These are phyloP conservation scores for Scelioninae gen. 2 DNA, from an alignment of 2,888 invertebrate genomes.

Conservation along the genomic window DNA sequence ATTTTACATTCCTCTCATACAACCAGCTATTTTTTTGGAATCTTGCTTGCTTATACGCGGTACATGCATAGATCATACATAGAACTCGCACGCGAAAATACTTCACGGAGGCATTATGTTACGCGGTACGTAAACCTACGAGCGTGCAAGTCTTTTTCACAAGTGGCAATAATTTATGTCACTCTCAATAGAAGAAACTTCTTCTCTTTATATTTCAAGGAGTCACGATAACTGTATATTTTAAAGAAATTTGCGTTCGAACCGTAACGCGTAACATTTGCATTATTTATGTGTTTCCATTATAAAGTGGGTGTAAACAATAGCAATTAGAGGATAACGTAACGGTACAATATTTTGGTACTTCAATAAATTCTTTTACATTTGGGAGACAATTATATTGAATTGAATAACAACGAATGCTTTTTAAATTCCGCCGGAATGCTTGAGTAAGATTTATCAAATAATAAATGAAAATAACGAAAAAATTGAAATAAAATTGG, in stretches of 20 bases:
- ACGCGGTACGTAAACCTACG: constrained; percentile 10
- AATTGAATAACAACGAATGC: too few relatives aligned
- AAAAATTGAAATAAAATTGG: too few relatives aligned
- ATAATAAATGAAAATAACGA: too few relatives aligned
- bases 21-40: constrained; percentile 4
- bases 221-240: constrained; percentile 26
- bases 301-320: constrained; percentile 28
- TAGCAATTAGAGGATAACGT: constrained; percentile 27
- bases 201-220: constrained; percentile 28
- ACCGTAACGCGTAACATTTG: constrained; percentile 4
- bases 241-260: constrained; percentile 32
- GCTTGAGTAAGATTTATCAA: too few relatives aligned
- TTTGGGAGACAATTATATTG: too few relatives aligned
- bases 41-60: not conserved
- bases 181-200: constrained; percentile 34
- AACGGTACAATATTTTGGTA: too few relatives aligned
- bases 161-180: constrained; percentile 39
- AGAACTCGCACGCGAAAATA: constrained; percentile 11
- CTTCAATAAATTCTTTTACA: too few relatives aligned
- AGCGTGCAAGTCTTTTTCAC: constrained; percentile 22
- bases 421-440: too few relatives aligned
- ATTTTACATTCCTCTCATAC: too few relatives aligned
- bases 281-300: constrained; percentile 18
- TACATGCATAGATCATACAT: constrained; percentile 9
- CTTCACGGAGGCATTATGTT: constrained; percentile 30